Percentiles rank a stretch among this genome's conserved stretches.
Evolutionary conservation across 2,797 vertebrate species (phyloP).

Genomic region (Macropodus opercularis): DNA sequence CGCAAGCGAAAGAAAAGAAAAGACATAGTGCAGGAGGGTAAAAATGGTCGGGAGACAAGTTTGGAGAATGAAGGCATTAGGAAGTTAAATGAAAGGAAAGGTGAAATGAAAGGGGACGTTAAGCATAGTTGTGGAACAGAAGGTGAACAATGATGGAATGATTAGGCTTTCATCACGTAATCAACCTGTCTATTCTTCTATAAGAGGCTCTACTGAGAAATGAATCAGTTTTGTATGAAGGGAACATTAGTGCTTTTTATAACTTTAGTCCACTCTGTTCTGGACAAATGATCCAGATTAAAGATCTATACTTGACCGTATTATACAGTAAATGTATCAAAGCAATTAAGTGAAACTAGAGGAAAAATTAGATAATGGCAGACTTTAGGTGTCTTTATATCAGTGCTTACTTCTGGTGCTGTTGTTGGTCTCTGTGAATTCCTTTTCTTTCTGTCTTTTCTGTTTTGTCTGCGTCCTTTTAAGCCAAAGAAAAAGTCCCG

Average conservation of each 20-base stretch:
- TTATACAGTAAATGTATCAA: neutral
- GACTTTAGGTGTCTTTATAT: neutral
- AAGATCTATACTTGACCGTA: neutral
- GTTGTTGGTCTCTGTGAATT: neutral
- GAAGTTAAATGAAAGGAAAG: conserved; percentile 54
- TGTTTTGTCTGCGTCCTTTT: neutral
- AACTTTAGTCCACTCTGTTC: conserved; percentile 8
- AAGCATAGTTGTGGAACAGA: conserved; percentile 45
- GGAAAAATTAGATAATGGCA: neutral
- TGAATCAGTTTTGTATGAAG: conserved; percentile 18
- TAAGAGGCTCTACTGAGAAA: conserved; percentile 17
- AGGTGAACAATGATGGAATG: conserved; percentile 67
- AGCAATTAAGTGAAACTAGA: neutral
- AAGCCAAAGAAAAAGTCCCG: neutral
- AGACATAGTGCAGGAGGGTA: conserved; percentile 22
- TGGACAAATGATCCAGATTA: conserved; percentile 17
- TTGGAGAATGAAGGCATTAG: conserved; percentile 41
- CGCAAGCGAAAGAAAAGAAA: conserved; percentile 26
- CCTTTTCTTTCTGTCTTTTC: neutral
- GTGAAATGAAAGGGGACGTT: conserved; percentile 62
- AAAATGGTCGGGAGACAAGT: conserved; percentile 40
- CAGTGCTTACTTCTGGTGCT: neutral
- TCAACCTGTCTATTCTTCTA: conserved; percentile 46
- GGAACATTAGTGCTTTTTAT: conserved; percentile 33
- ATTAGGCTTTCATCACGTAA: conserved; percentile 62